phyloP scores from a whole-genome alignment of 2,888 invertebrate species.

The Candidula unifasciata region DNA sequence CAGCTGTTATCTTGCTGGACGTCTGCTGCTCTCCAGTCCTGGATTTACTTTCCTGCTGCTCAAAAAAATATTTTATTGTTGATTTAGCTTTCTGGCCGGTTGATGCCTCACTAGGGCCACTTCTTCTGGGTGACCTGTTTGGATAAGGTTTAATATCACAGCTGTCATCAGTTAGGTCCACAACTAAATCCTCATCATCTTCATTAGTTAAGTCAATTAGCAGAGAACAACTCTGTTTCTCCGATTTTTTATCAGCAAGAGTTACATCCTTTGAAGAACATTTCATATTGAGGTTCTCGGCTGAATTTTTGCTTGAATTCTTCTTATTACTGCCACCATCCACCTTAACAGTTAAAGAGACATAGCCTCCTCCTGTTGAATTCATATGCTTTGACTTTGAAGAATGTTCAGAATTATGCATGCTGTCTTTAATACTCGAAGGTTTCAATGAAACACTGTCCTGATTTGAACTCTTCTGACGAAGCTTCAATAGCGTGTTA shows the following conservation, averaged over 20 bases:
- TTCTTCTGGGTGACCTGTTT: neutral
- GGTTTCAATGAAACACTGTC: neutral
- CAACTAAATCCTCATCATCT: neutral
- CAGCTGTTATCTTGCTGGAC: neutral
- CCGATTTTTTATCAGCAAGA: neutral
- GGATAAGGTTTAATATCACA: neutral
- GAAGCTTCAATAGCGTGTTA: neutral
- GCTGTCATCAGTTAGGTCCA: slow-evolving; percentile 2
- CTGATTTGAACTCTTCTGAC: neutral
- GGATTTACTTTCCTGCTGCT: slow-evolving; percentile 50
- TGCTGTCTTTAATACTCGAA: neutral
- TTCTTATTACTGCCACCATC: neutral
- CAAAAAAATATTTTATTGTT: slow-evolving; percentile 56
- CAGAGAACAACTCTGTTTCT: neutral
- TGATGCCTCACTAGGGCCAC: neutral
- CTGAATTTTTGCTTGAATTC: neutral
- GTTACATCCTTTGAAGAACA: neutral
- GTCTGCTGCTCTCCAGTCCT: slow-evolving; percentile 36
- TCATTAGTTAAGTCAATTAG: slow-evolving; percentile 41
- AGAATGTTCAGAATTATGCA: neutral
- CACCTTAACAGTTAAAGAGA: neutral
- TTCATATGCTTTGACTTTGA: neutral
- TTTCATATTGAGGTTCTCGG: neutral
- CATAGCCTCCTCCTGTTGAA: neutral
- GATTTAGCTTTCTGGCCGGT: slow-evolving; percentile 29